Percentiles rank a stretch among this genome's conserved stretches.
phyloP scores from a whole-genome alignment of 2,888 invertebrate genomes.

The Brachyptera putata region DNA sequence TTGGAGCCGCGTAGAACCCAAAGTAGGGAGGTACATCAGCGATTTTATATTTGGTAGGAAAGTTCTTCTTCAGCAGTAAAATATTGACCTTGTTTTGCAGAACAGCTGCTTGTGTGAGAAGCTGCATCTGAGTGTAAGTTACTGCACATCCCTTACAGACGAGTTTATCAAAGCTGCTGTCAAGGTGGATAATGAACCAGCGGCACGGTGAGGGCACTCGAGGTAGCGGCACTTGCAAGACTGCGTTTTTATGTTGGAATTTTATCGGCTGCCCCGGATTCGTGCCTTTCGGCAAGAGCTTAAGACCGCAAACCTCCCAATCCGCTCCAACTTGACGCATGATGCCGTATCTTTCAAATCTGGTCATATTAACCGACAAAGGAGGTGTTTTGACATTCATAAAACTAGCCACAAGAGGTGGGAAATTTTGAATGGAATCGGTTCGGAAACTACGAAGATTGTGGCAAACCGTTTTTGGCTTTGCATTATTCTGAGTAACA shows the following conservation, averaged over 20 bases:
- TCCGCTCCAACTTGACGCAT: background rate
- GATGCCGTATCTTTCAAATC: no score
- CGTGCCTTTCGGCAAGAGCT: background rate
- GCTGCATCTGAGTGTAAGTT: background rate
- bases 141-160: background rate
- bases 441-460: no score
- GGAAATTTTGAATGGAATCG: no score
- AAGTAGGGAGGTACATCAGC: constrained; percentile 32
- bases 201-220: background rate
- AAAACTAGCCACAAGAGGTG: no score
- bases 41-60: background rate
- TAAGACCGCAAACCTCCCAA: background rate
- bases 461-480: no score
- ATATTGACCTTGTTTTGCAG: background rate
- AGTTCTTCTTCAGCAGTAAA: background rate
- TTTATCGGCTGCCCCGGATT: background rate
- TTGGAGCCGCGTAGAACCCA: constrained; percentile 43
- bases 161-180: background rate
- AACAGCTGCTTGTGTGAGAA: background rate
- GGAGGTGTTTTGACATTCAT: no score
- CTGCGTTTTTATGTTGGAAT: background rate
- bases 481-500: no score
- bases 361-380: no score
- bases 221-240: background rate
- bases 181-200: background rate